Base-by-base conservation (phyloP, 2,888 invertebrate genomes). In the Nysson spinosus region DNA sequence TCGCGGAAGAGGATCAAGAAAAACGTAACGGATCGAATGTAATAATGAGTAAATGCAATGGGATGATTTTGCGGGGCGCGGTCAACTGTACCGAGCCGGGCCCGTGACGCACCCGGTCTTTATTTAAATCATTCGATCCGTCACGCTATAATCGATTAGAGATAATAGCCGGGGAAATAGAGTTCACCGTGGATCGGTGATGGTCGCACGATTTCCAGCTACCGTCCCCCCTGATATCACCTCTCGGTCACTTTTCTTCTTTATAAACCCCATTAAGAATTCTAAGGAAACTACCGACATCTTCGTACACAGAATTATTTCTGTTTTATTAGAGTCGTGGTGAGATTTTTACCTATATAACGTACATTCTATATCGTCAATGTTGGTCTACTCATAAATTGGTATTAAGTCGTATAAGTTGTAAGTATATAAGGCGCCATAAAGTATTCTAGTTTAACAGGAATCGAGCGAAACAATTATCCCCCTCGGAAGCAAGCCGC, bases 91-190 rank as follows among this genome's bases (percentile, higher is more conserved):
- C 35, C 49, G 42, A 57, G 71, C 73, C 68, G 40, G 60, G 69
- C 67, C 70, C 57, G 49, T 56, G 69, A 68, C 68, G 75, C 77
- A 77, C 75, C 79, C 69, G 74, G 75, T 78, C 77, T 80, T 78
- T 77, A 81, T 82, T 82, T 78, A 80, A 80, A 81, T 79, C 75
- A 77, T 78, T 81, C 75, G 65, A 82, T 79, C 73, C 69, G 77
- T 74, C 77, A 74, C 69, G 78, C 73, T 71, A 70, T 69, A 77
- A 80, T 81, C 81, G 82, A 81, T 78, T 79, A 75, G 58, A 73
- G 63, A 68, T 80, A 79, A 81, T 79, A 73, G 72, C 75, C 65
- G 42, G 58, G 60, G 75, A 78, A 79, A 73, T 72, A 54, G 70
- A 75, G 63, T 58, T 35, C 40, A 54, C 34, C 43, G 42, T 22